These are phyloP conservation scores for Podarcis lilfordi DNA, from an alignment of 2,797 vertebrate genomes.

Conservation along the genomic window DNA sequence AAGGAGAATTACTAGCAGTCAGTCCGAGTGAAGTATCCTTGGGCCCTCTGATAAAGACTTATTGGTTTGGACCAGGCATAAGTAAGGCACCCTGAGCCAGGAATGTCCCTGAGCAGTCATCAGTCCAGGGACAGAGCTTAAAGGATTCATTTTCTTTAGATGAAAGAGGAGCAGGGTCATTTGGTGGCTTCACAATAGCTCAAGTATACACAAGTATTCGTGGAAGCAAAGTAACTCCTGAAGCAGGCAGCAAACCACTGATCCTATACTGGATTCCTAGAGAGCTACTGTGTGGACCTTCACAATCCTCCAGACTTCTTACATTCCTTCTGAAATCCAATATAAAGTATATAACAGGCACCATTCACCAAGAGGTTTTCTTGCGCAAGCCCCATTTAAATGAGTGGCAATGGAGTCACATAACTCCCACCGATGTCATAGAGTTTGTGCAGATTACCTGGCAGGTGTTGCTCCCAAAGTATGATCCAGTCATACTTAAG, in stretches of 20 bases:
- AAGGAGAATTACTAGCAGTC: not conserved
- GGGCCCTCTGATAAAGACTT: not conserved
- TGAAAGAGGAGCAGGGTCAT: not conserved
- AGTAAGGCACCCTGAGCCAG: too few relatives aligned
- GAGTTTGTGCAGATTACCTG: not conserved
- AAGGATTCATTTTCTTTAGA: not conserved
- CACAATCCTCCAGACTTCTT: not conserved
- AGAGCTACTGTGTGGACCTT: not conserved
- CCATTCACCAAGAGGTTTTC: not conserved
- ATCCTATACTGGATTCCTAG: not conserved
- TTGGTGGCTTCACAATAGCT: not conserved
- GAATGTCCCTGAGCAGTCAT: too few relatives aligned
- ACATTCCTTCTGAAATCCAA: not conserved
- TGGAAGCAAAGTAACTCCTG: not conserved
- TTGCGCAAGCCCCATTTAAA: not conserved
- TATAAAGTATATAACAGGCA: conserved; percentile 20
- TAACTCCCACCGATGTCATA: not conserved
- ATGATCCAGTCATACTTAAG: not conserved
- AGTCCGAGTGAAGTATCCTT: not conserved
- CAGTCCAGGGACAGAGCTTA: too few relatives aligned
- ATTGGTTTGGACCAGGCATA: not conserved
- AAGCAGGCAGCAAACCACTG: not conserved
- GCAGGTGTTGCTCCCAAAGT: not conserved
- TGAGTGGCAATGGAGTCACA: not conserved
- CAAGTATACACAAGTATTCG: not conserved